Base-by-base conservation (phyloP, 1,140 invertebrate genomes). In the Maconellicoccus hirsutus region DNA sequence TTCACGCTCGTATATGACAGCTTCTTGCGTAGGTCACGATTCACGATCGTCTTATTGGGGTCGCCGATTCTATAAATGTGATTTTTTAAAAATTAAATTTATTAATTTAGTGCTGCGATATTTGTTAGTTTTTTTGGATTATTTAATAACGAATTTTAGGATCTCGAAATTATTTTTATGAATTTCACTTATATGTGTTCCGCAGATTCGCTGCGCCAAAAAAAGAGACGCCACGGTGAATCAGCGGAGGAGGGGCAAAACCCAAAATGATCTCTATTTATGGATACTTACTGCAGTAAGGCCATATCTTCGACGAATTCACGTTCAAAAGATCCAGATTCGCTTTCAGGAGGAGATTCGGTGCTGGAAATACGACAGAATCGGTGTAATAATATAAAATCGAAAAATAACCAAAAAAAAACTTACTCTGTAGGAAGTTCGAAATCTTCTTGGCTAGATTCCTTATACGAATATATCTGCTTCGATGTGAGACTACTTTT, bases 31-130 rank as follows among this genome's bases (percentile, higher is more conserved):
- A 66, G 7, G 22, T 66, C 19, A 23, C 25, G 61, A 26, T 66
- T 66, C 22, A 66, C 3, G 3, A 66, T 23, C 8, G 61, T 66
- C 8, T 23, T 72, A 74, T 82, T 82, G 3, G 76, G 77, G 39
- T 81, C 81, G 26, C 84, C 82, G 42, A 79, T 74, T 73, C 82
- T 83, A 71, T 26, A 77, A 75, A 70, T 74, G 72, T 72, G 72
- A 77, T 33, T 70, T 38, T 33, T 19, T 16, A 59, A 16, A 59
- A 22, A 59, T 16, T 22, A 16, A 59, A 59, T 7, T n/a, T n/a
- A n/a, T n/a, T n/a, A n/a, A n/a, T n/a, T n/a, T n/a, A n/a, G n/a
- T n/a, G n/a, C n/a, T n/a, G n/a, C n/a, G n/a, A n/a, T n/a, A n/a
- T n/a, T n/a, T n/a, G n/a, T n/a, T n/a, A n/a, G n/a, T n/a, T n/a